Conservation (phyloP, 2,113 vertebrate genomes). For the Platanista minor region DNA sequence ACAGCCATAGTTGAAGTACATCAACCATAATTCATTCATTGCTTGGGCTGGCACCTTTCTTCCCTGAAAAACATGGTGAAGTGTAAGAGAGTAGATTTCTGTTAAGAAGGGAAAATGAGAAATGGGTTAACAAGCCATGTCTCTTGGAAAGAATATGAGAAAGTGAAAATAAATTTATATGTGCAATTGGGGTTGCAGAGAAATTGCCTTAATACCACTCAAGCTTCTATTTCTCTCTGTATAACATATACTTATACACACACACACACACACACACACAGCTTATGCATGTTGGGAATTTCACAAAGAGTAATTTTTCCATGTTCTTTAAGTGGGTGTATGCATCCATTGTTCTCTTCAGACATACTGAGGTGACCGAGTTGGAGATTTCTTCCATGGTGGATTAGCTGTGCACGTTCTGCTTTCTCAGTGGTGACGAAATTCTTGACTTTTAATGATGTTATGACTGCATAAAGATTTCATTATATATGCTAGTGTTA, state of each 20-base stretch:
- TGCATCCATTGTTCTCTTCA: background rate
- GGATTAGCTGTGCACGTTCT: fast-evolving
- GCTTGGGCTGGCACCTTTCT: background rate
- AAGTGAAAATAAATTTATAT: background rate
- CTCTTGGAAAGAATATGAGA: background rate
- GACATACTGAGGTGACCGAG: background rate
- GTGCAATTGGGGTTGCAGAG: background rate
- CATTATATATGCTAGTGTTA: background rate
- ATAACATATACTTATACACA: no score
- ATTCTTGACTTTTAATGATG: background rate
- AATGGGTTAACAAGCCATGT: background rate
- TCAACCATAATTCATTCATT: background rate
- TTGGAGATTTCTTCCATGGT: background rate
- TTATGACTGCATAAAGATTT: background rate
- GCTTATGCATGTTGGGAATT: background rate
- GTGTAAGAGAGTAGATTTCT: background rate
- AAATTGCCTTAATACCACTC: background rate
- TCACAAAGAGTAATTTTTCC: background rate
- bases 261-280: background rate
- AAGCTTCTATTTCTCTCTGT: background rate
- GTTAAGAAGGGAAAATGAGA: background rate
- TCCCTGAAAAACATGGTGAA: background rate
- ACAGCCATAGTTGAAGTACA: background rate
- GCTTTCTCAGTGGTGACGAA: background rate
- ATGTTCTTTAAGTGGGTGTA: background rate